A percentile compares a stretch with the other conserved stretches of the same genome.
phyloP scores from a whole-genome alignment of 1,140 invertebrate species.

The Magallana gigas region DNA sequence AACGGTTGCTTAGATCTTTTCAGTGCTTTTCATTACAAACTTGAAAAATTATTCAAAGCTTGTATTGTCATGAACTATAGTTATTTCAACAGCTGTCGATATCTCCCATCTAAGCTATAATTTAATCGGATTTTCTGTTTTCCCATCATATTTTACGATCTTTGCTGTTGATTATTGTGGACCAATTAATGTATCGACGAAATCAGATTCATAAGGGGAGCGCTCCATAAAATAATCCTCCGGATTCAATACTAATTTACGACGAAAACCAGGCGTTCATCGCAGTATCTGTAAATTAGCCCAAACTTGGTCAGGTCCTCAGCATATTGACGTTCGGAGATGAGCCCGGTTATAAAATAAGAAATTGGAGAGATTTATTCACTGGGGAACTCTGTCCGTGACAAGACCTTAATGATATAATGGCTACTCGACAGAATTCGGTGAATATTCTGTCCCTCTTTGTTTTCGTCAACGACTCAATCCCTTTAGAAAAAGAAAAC shows the following conservation, averaged over 20 bases:
- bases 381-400: no score
- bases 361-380: neutral
- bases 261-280: neutral
- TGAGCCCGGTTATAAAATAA: neutral
- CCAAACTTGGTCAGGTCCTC: neutral
- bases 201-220: slow-evolving; percentile 2
- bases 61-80: no score
- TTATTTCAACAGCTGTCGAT: slow-evolving; percentile 6
- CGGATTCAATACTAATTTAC: neutral
- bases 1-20: no score
- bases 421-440: no score
- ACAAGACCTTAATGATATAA: no score
- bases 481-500: no score
- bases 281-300: neutral
- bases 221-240: neutral
- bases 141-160: neutral
- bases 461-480: no score
- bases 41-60: no score
- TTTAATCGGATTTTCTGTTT: neutral
- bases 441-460: no score
- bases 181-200: slow-evolving; percentile 3
- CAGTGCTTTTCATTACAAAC: no score
- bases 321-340: neutral
- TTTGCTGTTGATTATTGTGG: neutral
- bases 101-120: neutral